phyloP scores from a whole-genome alignment of 2,888 invertebrate species.

The Diplazon laetatorius region DNA sequence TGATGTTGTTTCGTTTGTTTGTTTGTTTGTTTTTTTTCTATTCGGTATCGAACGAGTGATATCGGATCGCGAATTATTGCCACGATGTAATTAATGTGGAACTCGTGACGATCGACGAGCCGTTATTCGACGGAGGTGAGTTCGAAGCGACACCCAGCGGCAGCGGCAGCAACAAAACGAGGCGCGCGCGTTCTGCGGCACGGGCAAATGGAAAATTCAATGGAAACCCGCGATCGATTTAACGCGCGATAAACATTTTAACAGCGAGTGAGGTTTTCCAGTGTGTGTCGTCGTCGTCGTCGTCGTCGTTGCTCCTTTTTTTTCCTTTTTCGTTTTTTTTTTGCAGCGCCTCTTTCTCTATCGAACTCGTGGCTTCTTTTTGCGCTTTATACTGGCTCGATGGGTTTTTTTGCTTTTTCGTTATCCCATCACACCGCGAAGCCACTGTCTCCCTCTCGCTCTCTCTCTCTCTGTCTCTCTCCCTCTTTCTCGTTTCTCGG shows the following conservation, averaged over 20 bases:
- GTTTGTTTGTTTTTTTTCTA: no score
- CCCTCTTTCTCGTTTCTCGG: conserved; percentile 50
- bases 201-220: conserved; percentile 53
- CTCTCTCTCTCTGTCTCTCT: no score
- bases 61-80: conserved; percentile 14
- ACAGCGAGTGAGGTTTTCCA: conserved; percentile 40
- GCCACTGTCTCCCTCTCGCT: no score
- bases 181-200: no score
- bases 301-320: neutral
- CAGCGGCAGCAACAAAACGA: neutral
- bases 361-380: conserved; percentile 37
- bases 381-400: conserved; percentile 6
- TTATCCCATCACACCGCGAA: conserved; percentile 52
- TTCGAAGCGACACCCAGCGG: neutral
- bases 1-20: conserved; percentile 8
- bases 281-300: conserved; percentile 29
- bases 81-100: neutral
- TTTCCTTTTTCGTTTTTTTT: neutral
- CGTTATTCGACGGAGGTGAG: neutral
- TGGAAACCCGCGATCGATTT: conserved; percentile 60
- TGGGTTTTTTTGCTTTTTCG: conserved; percentile 56
- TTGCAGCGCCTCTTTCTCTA: conserved; percentile 19
- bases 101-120: conserved; percentile 27
- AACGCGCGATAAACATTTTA: conserved; percentile 65
- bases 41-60: no score